Percentiles rank a stretch among this genome's conserved stretches.
Conservation (phyloP, 2,113 vertebrate species). For the Anarrhichthys ocellatus region DNA sequence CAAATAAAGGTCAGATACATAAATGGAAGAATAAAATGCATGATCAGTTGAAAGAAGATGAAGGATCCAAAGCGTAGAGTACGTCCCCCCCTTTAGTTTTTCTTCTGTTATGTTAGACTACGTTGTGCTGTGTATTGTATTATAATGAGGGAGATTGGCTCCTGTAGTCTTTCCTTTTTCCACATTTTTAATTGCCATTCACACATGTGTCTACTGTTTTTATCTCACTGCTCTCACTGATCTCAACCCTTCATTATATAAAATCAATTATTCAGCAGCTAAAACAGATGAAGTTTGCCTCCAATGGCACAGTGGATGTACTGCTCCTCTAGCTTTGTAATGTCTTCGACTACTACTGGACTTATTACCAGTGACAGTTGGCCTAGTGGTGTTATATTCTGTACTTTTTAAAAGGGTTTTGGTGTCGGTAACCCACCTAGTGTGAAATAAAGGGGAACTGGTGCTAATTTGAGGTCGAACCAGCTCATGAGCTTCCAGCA, state of each 20-base stretch:
- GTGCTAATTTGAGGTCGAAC: constrained; percentile 37
- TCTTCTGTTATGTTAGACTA: neutral
- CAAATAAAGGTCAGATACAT: constrained; percentile 2
- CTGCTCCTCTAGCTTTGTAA: neutral
- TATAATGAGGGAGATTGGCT: neutral
- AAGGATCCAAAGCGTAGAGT: neutral
- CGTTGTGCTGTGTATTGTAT: neutral
- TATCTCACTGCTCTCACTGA: neutral
- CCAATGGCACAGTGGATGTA: neutral
- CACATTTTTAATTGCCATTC: neutral
- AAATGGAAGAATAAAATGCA: neutral
- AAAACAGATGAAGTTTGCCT: constrained; percentile 8
- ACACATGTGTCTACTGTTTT: constrained; percentile 1
- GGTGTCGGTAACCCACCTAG: neutral
- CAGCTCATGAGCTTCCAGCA: neutral
- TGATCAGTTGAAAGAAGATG: neutral
- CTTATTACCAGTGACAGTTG: neutral
- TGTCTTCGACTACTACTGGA: no score
- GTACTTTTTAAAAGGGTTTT: neutral
- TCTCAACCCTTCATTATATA: neutral
- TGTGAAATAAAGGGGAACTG: neutral
- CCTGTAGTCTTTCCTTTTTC: neutral
- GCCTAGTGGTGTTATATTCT: neutral
- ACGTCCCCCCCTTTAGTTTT: neutral
- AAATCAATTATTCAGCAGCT: neutral